phyloP scores from a whole-genome alignment of 2,888 invertebrate species.

The Bruchidius siliquastri region DNA sequence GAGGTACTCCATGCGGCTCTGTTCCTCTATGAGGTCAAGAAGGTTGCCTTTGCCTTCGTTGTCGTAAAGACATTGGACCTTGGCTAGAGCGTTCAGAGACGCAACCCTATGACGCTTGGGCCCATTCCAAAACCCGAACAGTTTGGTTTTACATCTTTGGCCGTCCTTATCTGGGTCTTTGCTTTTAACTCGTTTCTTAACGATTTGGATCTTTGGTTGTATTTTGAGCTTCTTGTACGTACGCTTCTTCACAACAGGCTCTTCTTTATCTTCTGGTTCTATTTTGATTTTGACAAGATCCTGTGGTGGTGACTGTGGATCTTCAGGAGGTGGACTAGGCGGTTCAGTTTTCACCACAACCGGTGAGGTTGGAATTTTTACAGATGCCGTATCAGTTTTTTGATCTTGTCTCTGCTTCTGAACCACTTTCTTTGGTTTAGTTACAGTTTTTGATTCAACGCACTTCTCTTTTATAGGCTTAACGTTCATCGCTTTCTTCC shows the following conservation, averaged over 20 bases:
- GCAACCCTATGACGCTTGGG: conserved; percentile 83
- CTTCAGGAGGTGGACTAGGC: background rate
- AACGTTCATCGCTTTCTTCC: conserved; percentile 7
- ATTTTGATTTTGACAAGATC: conserved; percentile 4
- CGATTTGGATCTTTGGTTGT: conserved; percentile 24
- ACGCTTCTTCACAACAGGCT: conserved; percentile 6
- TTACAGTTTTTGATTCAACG: background rate
- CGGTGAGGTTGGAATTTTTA: background rate
- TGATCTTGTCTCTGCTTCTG: background rate
- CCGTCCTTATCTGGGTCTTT: conserved; percentile 13
- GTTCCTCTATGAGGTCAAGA: conserved; percentile 40
- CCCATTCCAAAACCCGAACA: conserved; percentile 66
- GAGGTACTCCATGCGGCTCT: conserved; percentile 6
- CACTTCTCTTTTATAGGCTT: conserved; percentile 7
- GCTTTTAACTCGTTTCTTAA: conserved; percentile 23
- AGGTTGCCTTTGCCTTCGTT: conserved; percentile 76
- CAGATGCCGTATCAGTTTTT: background rate
- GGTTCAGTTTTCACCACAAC: background rate
- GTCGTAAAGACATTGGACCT: conserved; percentile 87
- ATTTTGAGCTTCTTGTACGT: conserved; percentile 19
- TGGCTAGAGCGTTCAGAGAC: conserved; percentile 81
- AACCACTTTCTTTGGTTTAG: background rate
- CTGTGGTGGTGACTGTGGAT: background rate
- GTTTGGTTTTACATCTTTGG: conserved; percentile 24
- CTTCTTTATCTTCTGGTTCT: conserved; percentile 10